Percentiles rank a stretch among this genome's conserved stretches.
Conservation (phyloP, 2,797 vertebrate genomes). For the Myoxocephalus aenaeus region DNA sequence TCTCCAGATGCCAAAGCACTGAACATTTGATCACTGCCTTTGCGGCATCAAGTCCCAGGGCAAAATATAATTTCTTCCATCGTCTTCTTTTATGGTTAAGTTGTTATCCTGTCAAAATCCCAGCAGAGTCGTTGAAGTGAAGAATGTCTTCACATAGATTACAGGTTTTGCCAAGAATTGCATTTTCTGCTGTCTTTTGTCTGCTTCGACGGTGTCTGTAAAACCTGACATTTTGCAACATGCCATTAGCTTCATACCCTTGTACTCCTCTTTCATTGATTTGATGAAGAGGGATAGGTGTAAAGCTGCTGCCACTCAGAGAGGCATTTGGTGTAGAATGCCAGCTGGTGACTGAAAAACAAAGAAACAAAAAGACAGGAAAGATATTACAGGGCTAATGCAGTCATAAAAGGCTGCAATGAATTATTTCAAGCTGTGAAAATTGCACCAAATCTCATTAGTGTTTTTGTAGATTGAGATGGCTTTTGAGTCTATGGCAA, state of each 20-base stretch:
- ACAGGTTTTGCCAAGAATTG: conserved; percentile 44
- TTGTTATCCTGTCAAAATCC: conserved; percentile 42
- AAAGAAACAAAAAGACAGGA: conserved; percentile 34
- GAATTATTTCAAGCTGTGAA: conserved; percentile 67
- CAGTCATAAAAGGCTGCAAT: conserved; percentile 52
- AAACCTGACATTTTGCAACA: conserved; percentile 51
- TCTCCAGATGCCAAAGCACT: not conserved
- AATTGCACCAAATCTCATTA: conserved; percentile 68
- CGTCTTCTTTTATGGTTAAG: conserved; percentile 29
- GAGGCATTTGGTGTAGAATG: conserved; percentile 25
- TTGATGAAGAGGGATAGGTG: conserved; percentile 50
- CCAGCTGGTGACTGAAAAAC: conserved; percentile 41
- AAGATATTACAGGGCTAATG: conserved; percentile 23
- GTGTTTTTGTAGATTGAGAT: conserved; percentile 53
- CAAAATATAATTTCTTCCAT: not conserved
- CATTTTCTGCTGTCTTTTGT: conserved; percentile 46
- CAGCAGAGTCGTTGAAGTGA: conserved; percentile 28
- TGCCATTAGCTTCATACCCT: conserved; percentile 38
- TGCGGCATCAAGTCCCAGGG: conserved; percentile 2
- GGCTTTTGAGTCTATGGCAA: conserved; percentile 44
- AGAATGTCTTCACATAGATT: conserved; percentile 41
- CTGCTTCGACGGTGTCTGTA: conserved; percentile 18
- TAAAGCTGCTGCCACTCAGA: conserved; percentile 58
- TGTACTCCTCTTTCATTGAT: conserved; percentile 46
- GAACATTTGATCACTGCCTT: conserved; percentile 10